Base-by-base conservation (phyloP, 1,140 invertebrate genomes). In the Drosophila tropicalis region DNA sequence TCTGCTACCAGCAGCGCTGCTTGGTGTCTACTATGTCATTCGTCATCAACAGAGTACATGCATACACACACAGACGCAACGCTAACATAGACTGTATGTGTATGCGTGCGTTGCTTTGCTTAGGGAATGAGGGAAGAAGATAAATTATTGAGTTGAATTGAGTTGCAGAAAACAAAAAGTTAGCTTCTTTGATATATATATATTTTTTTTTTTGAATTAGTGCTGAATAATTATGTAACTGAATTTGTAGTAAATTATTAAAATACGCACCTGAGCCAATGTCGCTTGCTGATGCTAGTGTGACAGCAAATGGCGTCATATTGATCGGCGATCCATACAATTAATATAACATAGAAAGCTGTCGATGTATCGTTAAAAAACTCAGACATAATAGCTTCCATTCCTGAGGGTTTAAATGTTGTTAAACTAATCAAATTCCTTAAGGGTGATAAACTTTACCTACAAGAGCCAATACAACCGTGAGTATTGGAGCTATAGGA, bases 371-470 rank as follows among this genome's bases (percentile, higher is more conserved):
- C 98, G 92, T 99, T 99, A 94, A 99, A 99, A 92, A 99, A 99
- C 93, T 99, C 99, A 0, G 98, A 99, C 98, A 99, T 99, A 61
- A 99, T 99, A 0, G 98, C 98, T 92, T 99, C 98, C 98, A 99
- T 99, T 40, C 98, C 98, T 12, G 12, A 3, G 12, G 36, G 39
- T 5, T 29, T 44, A 12, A 72, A 64, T 70, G 40, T 47, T 54
- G 17, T 66, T 58, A 54, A 58, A 62, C 62, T 44, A 62, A 47
- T 5, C 6, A 3, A 19, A 13, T 7, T 4, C 17, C 32, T 39
- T 2, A 22, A 19, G 19, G 15, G 44, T 12, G 15, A 25, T 44
- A 29, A 32, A 39, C 95, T 97, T 96, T 94, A 99, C 98, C 98
- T 76, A 99, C 98, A 92, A 99, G 94, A 12, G 99, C 99, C 91